phyloP scores from a whole-genome alignment of 2,113 vertebrate species.

The Protobothrops flavoviridis region DNA sequence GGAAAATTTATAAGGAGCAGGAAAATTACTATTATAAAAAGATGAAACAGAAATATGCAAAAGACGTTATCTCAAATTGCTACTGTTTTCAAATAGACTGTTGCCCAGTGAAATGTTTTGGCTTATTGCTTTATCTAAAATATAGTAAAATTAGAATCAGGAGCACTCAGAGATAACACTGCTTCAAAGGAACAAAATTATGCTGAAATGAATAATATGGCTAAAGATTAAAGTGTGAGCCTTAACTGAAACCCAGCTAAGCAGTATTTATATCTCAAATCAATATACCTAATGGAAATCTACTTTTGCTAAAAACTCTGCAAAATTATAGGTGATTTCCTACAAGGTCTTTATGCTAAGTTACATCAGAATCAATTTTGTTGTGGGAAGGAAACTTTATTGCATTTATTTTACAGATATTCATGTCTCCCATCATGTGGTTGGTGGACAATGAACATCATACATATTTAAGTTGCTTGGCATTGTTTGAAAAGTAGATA shows the following conservation, averaged over 20 bases:
- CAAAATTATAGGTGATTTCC: neutral
- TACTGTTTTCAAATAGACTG: neutral
- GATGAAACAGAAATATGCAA: neutral
- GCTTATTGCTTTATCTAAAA: neutral
- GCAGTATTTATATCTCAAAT: neutral
- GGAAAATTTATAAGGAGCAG: neutral
- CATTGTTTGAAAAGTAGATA: neutral
- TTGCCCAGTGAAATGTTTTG: constrained; percentile 9
- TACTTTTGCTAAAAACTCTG: neutral
- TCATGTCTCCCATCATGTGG: neutral
- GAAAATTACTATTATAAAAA: neutral
- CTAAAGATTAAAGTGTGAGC: neutral
- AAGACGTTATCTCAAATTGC: neutral
- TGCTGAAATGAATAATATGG: neutral
- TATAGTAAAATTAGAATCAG: neutral
- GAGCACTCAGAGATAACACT: neutral
- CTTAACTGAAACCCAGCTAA: constrained; percentile 4
- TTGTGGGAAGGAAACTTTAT: neutral
- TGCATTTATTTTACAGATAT: neutral
- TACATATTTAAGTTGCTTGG: neutral
- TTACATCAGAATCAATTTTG: neutral
- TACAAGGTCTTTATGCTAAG: neutral
- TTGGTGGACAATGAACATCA: neutral
- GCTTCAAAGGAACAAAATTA: neutral
- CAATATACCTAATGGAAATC: constrained; percentile 6